Base-by-base conservation (phyloP, 2,113 vertebrate species). In the Edolisoma coerulescens region DNA sequence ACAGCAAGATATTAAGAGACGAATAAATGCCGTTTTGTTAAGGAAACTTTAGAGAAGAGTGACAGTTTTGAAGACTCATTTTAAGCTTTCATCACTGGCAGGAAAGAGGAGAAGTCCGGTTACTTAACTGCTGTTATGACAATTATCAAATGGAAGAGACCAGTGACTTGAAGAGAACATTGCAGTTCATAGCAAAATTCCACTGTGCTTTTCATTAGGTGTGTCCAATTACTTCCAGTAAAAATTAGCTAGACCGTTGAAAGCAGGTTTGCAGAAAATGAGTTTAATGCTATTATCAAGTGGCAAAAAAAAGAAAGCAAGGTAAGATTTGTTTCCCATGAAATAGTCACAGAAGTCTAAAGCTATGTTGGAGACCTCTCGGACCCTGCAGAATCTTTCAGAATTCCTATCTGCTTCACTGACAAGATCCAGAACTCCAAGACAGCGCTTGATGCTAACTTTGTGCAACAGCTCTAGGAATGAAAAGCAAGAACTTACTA, bases 221-320 rank as follows among this genome's bases (percentile, higher is more conserved):
- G 93, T 94, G 94, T 82, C 94, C 83, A 90, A 93, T 97, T 96
- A 96, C 65, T 96, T 95, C 83, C 92, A 96, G 65, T 35, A 80
- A 47, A 77, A 91, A 80, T 90, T 94, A 94, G 84, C 32, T 52
- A 74, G 59, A 56, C 47, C 26, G 69, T 64, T 97, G 61, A 90
- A 94, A 79, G 54, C 80, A 89, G 65, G 52, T 80, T 90, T 94
- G 84, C 71, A 87, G 64, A 87, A 94, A 86, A 59, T 74, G 0
- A 77, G 27, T 80, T 87, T 84, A 87, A 63, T n/a, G 18, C 12
- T 78, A 57, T 54, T 81, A 82, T 30, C 63, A 74, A 63, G 42
- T 37, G 59, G 57, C 44, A 50, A 50, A 50, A 50, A 39, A 26
- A 67, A n/a, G 7, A 73, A 65, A 41, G 30, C 26, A 75, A 12